Evolutionary conservation across 1,140 invertebrate genomes (phyloP).

Genomic region (Asbolus verrucosus): DNA sequence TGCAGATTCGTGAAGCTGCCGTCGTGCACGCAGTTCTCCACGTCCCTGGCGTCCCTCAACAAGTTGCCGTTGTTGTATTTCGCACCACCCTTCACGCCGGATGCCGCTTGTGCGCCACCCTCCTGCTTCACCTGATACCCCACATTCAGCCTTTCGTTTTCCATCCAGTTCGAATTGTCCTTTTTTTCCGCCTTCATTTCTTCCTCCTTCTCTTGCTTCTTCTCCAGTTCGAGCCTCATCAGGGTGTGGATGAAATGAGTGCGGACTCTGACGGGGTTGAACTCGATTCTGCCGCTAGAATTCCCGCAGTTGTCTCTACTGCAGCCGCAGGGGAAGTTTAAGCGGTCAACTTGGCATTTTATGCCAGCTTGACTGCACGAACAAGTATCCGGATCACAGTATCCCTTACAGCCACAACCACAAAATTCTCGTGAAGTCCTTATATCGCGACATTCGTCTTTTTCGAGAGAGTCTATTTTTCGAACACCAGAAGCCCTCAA

Average conservation of each 20-base stretch:
- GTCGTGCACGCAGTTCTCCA: constrained; percentile 73
- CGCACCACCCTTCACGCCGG: too few relatives aligned
- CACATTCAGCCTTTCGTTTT: constrained; percentile 58
- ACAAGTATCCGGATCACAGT: constrained; percentile 96
- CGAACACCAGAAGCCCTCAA: constrained; percentile 90
- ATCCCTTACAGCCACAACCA: constrained; percentile 94
- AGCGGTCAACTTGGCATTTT: constrained; percentile 89
- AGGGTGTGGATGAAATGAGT: constrained; percentile 98
- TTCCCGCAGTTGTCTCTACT: constrained; percentile 95
- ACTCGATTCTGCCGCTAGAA: constrained; percentile 92
- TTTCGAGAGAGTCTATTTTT: constrained; percentile 94
- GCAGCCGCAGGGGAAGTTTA: constrained; percentile 97
- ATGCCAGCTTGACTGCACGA: constrained; percentile 94
- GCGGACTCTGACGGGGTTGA: constrained; percentile 93
- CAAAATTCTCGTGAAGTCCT: constrained; percentile 93
- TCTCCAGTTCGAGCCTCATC: constrained; percentile 93
- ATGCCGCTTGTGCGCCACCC: constrained; percentile 15
- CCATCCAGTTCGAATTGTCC: constrained; percentile 61
- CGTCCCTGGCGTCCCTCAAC: constrained; percentile 70
- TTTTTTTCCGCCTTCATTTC: constrained; percentile 64
- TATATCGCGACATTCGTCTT: constrained; percentile 94
- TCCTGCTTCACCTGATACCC: constrained; percentile 51
- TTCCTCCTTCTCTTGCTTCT: constrained; percentile 73
- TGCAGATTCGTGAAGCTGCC: constrained; percentile 76
- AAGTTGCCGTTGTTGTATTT: constrained; percentile 64